These are phyloP conservation scores for Eciton burchellii DNA, from an alignment of 1,140 invertebrate genomes.

Conservation along the genomic window DNA sequence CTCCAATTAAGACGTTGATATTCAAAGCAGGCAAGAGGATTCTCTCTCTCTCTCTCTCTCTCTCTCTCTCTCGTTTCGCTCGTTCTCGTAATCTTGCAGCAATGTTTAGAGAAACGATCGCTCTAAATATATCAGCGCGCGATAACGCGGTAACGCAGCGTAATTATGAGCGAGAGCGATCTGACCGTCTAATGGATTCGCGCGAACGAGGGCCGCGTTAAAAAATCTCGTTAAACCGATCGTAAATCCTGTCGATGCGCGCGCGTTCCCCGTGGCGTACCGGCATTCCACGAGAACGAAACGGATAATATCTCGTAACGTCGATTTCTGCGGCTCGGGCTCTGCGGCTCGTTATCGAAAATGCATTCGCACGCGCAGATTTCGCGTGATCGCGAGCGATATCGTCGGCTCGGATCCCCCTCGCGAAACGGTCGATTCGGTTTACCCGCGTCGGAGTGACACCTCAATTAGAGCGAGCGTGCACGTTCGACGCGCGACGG, in stretches of 20 bases:
- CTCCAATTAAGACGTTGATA: slow-evolving; percentile 67
- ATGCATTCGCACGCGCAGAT: slow-evolving; percentile 7
- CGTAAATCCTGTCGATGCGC: not conserved
- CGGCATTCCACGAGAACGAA: not conserved
- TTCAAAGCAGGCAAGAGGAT: not conserved
- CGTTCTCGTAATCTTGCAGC: slow-evolving; percentile 43
- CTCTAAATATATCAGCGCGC: slow-evolving; percentile 12
- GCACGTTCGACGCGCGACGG: not conserved
- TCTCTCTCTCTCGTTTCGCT: not conserved
- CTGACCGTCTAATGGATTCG: slow-evolving; percentile 23
- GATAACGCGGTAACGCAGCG: slow-evolving; percentile 6
- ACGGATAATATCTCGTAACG: not conserved
- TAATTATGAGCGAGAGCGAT: slow-evolving; percentile 16
- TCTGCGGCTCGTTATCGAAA: no score
- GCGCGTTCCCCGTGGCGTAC: not conserved
- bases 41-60: not conserved
- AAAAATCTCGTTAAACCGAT: slow-evolving; percentile 17
- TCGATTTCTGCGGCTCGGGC: slow-evolving; percentile 14
- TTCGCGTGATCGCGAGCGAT: slow-evolving; percentile 7
- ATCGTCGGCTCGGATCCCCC: slow-evolving; percentile 8
- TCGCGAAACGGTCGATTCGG: slow-evolving; percentile 43
- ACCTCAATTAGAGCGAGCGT: slow-evolving; percentile 40
- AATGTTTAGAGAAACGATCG: slow-evolving; percentile 21
- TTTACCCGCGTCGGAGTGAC: slow-evolving; percentile 15
- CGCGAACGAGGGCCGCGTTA: not conserved